Conservation (phyloP, 2,797 vertebrate genomes). For the Scomberomorus guttatus region DNA sequence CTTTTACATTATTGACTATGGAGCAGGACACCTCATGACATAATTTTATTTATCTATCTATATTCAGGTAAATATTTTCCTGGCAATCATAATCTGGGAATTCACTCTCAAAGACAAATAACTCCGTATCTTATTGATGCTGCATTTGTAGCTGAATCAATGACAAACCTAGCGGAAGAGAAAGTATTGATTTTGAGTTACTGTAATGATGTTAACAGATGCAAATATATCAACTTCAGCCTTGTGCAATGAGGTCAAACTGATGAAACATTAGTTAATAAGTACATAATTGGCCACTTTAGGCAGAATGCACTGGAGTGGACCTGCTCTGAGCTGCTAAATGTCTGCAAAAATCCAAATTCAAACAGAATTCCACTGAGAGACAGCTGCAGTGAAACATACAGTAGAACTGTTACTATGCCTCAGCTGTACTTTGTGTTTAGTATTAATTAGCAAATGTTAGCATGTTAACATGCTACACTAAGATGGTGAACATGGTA, state of each 20-base stretch:
- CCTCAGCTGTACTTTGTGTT: too few relatives aligned
- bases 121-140: not conserved
- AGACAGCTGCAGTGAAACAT: too few relatives aligned
- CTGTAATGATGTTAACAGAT: constrained; percentile 18
- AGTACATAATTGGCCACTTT: not conserved
- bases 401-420: too few relatives aligned
- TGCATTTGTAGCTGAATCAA: constrained; percentile 6
- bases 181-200: constrained; percentile 13
- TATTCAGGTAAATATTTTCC: not conserved
- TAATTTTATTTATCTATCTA: not conserved
- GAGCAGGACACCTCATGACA: too few relatives aligned
- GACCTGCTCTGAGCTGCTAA: not conserved
- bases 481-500: too few relatives aligned
- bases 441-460: too few relatives aligned
- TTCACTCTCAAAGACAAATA: constrained; percentile 2
- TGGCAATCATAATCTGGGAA: not conserved
- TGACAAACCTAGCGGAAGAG: not conserved
- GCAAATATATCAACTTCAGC: not conserved
- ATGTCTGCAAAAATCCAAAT: not conserved
- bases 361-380: too few relatives aligned
- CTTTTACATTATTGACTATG: not conserved
- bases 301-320: too few relatives aligned
- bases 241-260: not conserved
- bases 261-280: not conserved
- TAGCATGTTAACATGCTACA: too few relatives aligned